phyloP scores from a whole-genome alignment of 2,888 invertebrate species.

The Drymonia ruficornis region DNA sequence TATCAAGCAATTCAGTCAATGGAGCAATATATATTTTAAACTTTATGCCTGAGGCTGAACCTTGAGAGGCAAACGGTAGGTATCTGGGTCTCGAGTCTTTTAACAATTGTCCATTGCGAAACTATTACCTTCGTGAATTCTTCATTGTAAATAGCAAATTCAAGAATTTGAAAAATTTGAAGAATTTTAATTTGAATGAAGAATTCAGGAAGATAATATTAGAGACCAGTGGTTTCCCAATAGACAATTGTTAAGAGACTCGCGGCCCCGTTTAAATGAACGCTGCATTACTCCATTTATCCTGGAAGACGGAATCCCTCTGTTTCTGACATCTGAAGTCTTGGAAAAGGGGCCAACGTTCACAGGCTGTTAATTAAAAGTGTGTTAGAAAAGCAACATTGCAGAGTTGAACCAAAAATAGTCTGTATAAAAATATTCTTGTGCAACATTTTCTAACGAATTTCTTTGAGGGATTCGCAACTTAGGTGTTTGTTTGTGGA shows the following conservation, averaged over 20 bases:
- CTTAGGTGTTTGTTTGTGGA: too few relatives aligned
- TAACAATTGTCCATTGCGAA: too few relatives aligned
- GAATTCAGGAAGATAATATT: too few relatives aligned
- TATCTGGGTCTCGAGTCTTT: too few relatives aligned
- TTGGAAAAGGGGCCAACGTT: background rate
- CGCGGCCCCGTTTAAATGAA: too few relatives aligned
- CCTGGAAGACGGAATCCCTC: background rate
- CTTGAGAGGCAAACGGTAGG: background rate
- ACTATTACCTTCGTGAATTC: too few relatives aligned
- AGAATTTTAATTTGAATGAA: too few relatives aligned
- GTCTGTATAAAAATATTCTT: background rate
- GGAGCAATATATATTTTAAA: background rate
- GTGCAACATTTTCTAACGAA: background rate
- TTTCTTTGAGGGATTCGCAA: background rate
- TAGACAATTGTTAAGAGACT: too few relatives aligned
- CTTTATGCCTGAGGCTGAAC: background rate
- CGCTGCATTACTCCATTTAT: background rate
- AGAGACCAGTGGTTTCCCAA: too few relatives aligned
- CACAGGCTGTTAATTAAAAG: background rate
- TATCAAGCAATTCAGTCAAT: background rate
- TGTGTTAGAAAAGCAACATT: background rate
- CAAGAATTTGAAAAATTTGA: too few relatives aligned
- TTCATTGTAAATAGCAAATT: too few relatives aligned
- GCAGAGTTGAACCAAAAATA: background rate
- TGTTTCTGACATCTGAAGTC: background rate